These are phyloP conservation scores for Rhamnusium bicolor DNA, from an alignment of 2,888 invertebrate genomes.

Conservation along the genomic window DNA sequence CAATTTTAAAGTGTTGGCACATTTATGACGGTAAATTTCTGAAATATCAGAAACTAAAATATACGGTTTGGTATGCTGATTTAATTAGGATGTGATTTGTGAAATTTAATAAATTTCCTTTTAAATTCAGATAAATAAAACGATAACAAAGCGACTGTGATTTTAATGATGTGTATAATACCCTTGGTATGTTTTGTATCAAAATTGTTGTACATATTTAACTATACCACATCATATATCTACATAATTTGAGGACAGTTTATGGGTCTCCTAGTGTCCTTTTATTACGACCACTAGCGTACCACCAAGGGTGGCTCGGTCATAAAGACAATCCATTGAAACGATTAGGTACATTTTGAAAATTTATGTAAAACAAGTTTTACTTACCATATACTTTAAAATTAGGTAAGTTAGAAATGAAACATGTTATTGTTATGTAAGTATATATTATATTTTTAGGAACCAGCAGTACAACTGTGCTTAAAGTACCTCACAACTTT, in stretches of 20 bases:
- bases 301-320: conserved; percentile 11
- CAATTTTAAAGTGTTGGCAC: no score
- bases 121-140: neutral
- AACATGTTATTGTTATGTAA: conserved; percentile 1
- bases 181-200: neutral
- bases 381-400: conserved; percentile 7
- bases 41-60: no score
- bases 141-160: neutral
- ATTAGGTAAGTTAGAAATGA: neutral
- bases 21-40: neutral
- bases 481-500: neutral
- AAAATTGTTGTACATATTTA: conserved; percentile 2
- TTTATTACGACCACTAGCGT: conserved; percentile 12
- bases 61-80: neutral
- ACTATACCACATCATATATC: neutral
- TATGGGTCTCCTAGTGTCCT: conserved; percentile 24
- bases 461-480: neutral
- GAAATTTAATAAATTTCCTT: neutral
- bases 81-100: neutral
- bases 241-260: conserved; percentile 3
- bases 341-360: conserved; percentile 4
- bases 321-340: conserved; percentile 2
- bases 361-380: conserved; percentile 12
- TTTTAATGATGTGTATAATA: conserved; percentile 3
- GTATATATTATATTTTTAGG: neutral